phyloP scores from a whole-genome alignment of 2,113 vertebrate genomes.

The Labeo catla region DNA sequence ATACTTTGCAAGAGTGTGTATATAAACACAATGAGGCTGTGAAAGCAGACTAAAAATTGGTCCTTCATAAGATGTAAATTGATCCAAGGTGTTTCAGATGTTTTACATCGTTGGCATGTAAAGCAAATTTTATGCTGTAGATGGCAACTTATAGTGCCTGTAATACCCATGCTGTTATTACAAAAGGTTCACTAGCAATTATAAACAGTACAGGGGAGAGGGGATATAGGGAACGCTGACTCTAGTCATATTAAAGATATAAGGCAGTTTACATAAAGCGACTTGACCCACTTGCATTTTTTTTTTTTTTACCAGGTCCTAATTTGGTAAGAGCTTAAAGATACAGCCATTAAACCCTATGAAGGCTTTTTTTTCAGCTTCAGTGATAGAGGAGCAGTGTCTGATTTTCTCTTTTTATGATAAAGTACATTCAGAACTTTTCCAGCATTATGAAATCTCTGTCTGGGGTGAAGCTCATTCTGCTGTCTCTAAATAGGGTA shows the following conservation, averaged over 20 bases:
- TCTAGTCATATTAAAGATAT: neutral
- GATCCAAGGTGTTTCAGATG: neutral
- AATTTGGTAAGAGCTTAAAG: neutral
- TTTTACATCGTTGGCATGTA: neutral
- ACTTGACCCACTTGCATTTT: constrained; percentile 2
- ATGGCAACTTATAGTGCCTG: neutral
- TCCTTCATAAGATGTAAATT: neutral
- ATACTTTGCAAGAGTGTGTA: no score
- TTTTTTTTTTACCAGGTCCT: neutral
- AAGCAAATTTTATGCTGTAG: neutral
- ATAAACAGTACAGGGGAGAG: neutral
- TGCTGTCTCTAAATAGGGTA: neutral
- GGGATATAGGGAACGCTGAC: neutral
- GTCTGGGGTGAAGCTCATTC: neutral
- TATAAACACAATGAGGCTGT: no score
- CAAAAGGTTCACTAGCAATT: neutral
- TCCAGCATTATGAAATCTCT: constrained; percentile 5
- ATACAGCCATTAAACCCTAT: neutral
- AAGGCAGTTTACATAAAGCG: neutral
- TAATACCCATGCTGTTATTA: neutral
- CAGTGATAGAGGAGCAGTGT: neutral
- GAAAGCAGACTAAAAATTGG: no score
- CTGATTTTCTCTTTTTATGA: neutral
- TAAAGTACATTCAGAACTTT: constrained; percentile 11
- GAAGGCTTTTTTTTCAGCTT: constrained; percentile 7